phyloP scores from a whole-genome alignment of 2,797 vertebrate species.

The Peromyscus attwateri region DNA sequence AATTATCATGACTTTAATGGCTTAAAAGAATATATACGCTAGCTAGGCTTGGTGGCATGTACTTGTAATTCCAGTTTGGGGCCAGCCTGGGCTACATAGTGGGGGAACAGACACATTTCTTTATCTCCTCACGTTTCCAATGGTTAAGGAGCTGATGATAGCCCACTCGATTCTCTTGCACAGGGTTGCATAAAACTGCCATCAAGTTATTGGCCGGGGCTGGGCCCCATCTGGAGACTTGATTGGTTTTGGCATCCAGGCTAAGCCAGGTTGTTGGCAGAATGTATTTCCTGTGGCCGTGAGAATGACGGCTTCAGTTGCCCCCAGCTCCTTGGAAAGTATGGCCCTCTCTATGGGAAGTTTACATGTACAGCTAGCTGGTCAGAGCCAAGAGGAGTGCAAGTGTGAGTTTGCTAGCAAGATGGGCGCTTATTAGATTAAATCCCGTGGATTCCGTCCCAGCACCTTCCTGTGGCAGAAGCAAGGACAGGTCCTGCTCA shows the following conservation, averaged over 20 bases:
- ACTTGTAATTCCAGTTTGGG: background rate
- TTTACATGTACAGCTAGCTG: background rate
- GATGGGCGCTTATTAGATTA: background rate
- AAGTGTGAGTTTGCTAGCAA: background rate
- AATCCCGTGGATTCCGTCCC: background rate
- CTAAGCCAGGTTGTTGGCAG: background rate
- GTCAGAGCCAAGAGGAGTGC: background rate
- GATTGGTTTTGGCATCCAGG: background rate
- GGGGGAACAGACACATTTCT: rapidly evolving
- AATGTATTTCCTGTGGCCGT: background rate
- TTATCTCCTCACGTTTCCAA: background rate
- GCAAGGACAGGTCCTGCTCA: background rate
- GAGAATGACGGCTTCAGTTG: background rate
- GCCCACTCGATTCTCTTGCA: background rate
- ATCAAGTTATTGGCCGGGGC: background rate
- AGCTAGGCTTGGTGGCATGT: background rate
- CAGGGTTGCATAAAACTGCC: background rate
- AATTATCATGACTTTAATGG: background rate
- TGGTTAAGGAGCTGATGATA: background rate
- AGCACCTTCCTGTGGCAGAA: background rate
- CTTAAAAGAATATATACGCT: background rate
- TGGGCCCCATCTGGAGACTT: background rate
- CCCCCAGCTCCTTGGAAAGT: background rate
- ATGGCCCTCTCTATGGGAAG: background rate
- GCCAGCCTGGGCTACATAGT: background rate